Percentiles rank a stretch among this genome's conserved stretches.
These are phyloP conservation scores for Melanotaenia duboulayi DNA, from an alignment of 2,113 vertebrate genomes.

Conservation along the genomic window DNA sequence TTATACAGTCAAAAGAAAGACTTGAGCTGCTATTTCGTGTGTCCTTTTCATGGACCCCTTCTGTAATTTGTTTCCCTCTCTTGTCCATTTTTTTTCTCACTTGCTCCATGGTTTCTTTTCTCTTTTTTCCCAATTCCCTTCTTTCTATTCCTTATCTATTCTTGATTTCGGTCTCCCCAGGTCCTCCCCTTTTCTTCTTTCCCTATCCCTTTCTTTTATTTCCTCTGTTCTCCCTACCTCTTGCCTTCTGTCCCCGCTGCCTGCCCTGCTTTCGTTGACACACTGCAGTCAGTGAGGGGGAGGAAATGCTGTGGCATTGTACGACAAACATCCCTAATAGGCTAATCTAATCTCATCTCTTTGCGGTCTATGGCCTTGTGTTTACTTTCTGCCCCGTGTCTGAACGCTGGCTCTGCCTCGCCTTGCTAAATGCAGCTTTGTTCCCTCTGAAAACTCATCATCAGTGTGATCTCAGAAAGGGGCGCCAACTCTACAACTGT, in stretches of 20 bases:
- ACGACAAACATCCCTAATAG: conserved; percentile 79
- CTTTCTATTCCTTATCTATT: conserved; percentile 6
- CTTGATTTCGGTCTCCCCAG: rapidly evolving
- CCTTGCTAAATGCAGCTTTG: conserved; percentile 72
- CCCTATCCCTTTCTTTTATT: neutral
- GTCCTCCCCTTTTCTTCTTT: neutral
- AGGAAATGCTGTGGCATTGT: conserved; percentile 67
- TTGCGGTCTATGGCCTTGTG: conserved; percentile 71
- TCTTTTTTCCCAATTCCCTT: neutral
- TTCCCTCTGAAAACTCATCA: conserved; percentile 65
- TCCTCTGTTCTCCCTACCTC: conserved; percentile 1
- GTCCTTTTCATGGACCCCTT: conserved; percentile 17
- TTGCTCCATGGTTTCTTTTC: neutral
- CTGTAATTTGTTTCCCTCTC: conserved; percentile 31
- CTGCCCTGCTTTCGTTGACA: conserved; percentile 48
- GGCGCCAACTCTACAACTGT: conserved; percentile 56
- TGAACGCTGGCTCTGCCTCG: conserved; percentile 59
- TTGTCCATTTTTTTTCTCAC: conserved; percentile 2
- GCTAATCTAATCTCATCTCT: conserved; percentile 82
- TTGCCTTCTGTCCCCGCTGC: conserved; percentile 21
- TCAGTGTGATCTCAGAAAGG: conserved; percentile 58
- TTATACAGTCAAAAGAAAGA: neutral
- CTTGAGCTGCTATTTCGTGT: conserved; percentile 20
- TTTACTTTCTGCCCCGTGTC: conserved; percentile 79
- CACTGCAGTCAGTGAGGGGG: conserved; percentile 58